These are phyloP conservation scores for Drosophila monieri DNA, from an alignment of 2,888 invertebrate species.

Conservation along the genomic window DNA sequence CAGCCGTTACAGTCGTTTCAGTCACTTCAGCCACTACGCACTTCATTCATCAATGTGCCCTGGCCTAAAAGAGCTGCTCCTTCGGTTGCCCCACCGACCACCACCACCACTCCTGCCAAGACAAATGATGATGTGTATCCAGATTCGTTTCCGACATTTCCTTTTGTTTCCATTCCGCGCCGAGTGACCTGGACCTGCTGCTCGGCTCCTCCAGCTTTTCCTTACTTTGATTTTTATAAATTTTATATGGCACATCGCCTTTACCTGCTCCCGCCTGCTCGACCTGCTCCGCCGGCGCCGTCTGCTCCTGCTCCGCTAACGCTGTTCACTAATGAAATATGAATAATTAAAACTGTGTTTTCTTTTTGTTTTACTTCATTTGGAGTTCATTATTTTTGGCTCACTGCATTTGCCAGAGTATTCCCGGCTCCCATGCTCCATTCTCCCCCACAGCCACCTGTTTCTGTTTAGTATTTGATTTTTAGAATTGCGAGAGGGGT, in stretches of 20 bases:
- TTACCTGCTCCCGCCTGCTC: constrained; percentile 46
- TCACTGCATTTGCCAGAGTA: constrained; percentile 46
- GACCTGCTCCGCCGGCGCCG: constrained; percentile 26
- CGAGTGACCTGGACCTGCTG: constrained; percentile 24
- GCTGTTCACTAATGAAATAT: constrained; percentile 73
- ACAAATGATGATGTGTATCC: constrained; percentile 71
- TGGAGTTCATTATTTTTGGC: constrained; percentile 74
- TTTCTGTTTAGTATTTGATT: constrained; percentile 38
- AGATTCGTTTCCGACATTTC: constrained; percentile 26
- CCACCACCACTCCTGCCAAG: constrained; percentile 39
- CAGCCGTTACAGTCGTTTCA: constrained; percentile 24
- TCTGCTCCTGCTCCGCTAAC: constrained; percentile 6
- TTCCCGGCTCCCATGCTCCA: not conserved
- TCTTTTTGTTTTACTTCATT: constrained; percentile 74
- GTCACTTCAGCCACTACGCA: constrained; percentile 53
- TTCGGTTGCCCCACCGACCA: not conserved
- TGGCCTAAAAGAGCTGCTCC: constrained; percentile 42
- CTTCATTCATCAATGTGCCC: constrained; percentile 74
- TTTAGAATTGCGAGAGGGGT: constrained; percentile 13
- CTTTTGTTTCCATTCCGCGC: constrained; percentile 36
- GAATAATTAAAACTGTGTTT: constrained; percentile 75
- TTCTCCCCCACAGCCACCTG: not conserved
- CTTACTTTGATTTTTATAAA: constrained; percentile 76
- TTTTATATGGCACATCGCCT: constrained; percentile 68
- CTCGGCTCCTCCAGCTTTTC: constrained; percentile 7